These are phyloP conservation scores for Promerops cafer DNA, from an alignment of 2,113 vertebrate species.

Conservation along the genomic window DNA sequence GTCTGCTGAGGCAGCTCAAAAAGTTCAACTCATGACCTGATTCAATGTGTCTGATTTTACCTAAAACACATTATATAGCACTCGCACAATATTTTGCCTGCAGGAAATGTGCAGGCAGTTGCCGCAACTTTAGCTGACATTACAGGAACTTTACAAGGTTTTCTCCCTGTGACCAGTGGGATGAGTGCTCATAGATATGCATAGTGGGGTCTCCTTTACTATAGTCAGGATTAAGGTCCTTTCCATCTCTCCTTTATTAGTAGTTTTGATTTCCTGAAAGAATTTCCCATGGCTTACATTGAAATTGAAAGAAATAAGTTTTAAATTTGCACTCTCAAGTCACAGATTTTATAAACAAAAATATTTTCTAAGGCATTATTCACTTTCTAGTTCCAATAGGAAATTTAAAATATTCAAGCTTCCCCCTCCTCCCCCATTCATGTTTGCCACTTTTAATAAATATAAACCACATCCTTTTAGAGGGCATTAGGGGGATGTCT, in stretches of 20 bases:
- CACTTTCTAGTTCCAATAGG: not conserved
- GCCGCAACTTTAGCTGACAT: not conserved
- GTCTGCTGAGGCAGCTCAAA: not conserved
- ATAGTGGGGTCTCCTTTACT: not conserved
- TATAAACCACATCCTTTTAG: not conserved
- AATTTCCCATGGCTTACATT: not conserved
- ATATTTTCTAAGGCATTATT: not conserved
- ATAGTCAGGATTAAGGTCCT: not conserved
- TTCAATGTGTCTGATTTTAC: not conserved
- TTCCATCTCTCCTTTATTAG: not conserved
- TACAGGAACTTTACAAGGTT: not conserved
- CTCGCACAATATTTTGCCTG: not conserved
- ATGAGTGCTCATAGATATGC: too few species aligned
- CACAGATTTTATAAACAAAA: not conserved
- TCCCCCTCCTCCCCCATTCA: accelerated
- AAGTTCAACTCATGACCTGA: not conserved
- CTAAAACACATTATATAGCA: not conserved
- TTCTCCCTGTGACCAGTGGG: not conserved
- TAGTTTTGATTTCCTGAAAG: not conserved
- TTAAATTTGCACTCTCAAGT: not conserved
- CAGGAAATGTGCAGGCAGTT: accelerated
- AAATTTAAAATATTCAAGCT: not conserved
- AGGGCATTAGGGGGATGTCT: accelerated
- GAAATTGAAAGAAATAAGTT: not conserved
- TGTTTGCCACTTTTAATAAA: not conserved